Evolutionary conservation across 2,113 vertebrate species (phyloP).

Genomic region (Chamaetylas fuelleborni): DNA sequence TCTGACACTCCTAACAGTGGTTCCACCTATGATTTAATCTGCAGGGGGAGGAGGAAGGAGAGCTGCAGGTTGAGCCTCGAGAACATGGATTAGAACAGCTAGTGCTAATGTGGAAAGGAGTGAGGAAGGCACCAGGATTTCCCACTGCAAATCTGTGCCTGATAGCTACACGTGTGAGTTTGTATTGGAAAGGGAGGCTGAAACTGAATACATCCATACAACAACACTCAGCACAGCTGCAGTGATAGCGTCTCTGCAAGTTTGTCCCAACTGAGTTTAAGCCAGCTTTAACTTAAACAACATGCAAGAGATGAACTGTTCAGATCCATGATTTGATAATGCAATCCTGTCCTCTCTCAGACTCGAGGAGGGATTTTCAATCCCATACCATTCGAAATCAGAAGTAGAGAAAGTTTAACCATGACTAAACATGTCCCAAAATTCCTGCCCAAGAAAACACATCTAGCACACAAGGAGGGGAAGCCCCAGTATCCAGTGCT

Average conservation of each 20-base stretch:
- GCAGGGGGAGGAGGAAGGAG: not conserved
- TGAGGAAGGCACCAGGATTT: not conserved
- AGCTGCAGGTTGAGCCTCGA: accelerated
- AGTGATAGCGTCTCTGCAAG: not conserved
- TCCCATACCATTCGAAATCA: not conserved
- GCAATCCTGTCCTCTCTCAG: not conserved
- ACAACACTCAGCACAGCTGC: not conserved
- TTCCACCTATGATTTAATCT: not conserved
- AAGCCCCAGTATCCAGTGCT: not conserved
- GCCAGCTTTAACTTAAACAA: not conserved
- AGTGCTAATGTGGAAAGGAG: not conserved
- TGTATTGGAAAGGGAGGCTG: not conserved
- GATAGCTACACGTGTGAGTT: not conserved
- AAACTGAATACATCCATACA: not conserved
- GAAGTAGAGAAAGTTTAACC: not conserved
- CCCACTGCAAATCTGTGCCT: not conserved
- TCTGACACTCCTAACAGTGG: not conserved
- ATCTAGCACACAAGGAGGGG: not conserved
- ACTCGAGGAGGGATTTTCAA: not conserved
- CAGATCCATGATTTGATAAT: not conserved
- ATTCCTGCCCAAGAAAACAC: not conserved
- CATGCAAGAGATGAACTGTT: not conserved
- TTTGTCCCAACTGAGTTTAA: not conserved
- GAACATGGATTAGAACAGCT: not conserved
- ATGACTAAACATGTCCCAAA: not conserved